Conservation (phyloP, 1,140 invertebrate species). For the Drosophila sucinea region DNA sequence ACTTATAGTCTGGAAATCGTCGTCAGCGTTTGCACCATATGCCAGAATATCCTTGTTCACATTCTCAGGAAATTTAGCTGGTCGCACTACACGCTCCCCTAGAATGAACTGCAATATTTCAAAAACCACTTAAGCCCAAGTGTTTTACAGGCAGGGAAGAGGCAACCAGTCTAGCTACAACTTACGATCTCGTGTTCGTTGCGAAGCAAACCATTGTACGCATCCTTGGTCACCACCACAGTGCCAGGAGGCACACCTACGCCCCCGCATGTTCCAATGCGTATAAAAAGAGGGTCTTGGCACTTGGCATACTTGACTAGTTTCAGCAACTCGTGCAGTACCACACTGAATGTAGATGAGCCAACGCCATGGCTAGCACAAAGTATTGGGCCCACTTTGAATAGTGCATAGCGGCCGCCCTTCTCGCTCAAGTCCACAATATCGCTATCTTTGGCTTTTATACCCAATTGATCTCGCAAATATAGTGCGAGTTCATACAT, state of each 20-base stretch:
- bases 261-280: conserved; percentile 96
- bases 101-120: conserved; percentile 88
- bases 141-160: background rate
- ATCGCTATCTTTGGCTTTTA: conserved; percentile 88
- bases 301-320: conserved; percentile 95
- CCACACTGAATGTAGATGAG: conserved; percentile 93
- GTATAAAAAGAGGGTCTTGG: conserved; percentile 93
- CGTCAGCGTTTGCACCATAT: conserved; percentile 85
- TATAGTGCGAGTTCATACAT: conserved; percentile 95
- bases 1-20: conserved; percentile 89
- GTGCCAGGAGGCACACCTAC: conserved; percentile 93
- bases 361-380: conserved; percentile 94
- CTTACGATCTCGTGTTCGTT: conserved; percentile 88
- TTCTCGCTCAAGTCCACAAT: conserved; percentile 92
- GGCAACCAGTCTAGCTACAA: conserved; percentile 12
- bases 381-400: conserved; percentile 86
- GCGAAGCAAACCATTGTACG: conserved; percentile 91
- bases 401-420: conserved; percentile 94
- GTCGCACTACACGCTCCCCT: conserved; percentile 91
- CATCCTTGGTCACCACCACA: conserved; percentile 93
- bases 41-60: conserved; percentile 90
- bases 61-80: conserved; percentile 91
- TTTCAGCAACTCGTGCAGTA: conserved; percentile 96
- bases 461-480: conserved; percentile 92
- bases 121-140: background rate